Percentiles rank a stretch among this genome's conserved stretches.
Conservation (phyloP, 2,888 invertebrate genomes). For the Latheticus oryzae region DNA sequence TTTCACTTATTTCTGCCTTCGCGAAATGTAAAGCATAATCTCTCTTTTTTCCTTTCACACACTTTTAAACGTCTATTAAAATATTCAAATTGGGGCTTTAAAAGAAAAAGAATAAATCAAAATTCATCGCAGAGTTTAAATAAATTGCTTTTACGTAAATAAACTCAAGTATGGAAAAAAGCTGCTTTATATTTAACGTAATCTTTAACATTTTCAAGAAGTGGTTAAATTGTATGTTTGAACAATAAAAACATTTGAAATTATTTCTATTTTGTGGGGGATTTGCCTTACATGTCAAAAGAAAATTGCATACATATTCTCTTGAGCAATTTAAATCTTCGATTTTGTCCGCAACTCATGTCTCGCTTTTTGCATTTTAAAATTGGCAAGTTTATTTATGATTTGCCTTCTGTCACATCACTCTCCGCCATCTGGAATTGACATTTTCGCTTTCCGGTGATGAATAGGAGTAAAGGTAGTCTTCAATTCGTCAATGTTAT, state of each 20-base stretch:
- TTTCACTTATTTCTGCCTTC: constrained; percentile 21
- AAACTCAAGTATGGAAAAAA: too few relatives aligned
- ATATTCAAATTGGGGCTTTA: constrained; percentile 43
- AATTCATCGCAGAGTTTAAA: constrained; percentile 36
- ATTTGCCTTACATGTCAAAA: too few relatives aligned
- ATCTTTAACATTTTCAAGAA: too few relatives aligned
- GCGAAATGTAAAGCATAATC: constrained; percentile 23
- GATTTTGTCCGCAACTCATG: constrained; percentile 6
- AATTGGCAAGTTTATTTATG: constrained; percentile 33
- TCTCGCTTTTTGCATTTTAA: constrained; percentile 15
- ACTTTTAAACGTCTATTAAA: constrained; percentile 40
- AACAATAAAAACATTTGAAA: too few relatives aligned
- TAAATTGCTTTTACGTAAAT: constrained; percentile 37
- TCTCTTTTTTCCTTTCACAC: constrained; percentile 22
- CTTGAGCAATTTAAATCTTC: constrained; percentile 13
- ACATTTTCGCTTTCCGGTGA: too few relatives aligned
- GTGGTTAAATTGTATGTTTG: too few relatives aligned
- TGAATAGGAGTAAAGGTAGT: constrained; percentile 40
- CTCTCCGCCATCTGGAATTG: constrained; percentile 45
- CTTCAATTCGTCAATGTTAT: constrained; percentile 43
- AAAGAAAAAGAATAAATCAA: constrained; percentile 35
- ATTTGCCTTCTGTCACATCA: constrained; percentile 46
- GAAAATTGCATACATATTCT: neutral
- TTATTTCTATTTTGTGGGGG: too few relatives aligned
- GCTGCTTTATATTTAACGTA: too few relatives aligned